phyloP scores from a whole-genome alignment of 2,797 vertebrate genomes.

The Vespertilio murinus region DNA sequence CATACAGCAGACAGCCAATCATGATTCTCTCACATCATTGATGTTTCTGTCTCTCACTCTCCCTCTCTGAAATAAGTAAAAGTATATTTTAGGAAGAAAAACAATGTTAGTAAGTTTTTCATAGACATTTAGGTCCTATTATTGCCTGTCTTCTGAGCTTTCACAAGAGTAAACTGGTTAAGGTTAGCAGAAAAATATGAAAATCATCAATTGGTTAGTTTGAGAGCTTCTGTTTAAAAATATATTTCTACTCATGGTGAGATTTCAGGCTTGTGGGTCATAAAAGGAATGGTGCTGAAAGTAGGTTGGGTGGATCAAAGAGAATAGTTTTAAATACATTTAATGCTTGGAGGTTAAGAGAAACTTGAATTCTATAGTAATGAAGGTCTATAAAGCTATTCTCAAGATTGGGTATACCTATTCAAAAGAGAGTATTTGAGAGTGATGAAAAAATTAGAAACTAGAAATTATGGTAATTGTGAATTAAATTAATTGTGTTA shows the following conservation, averaged over 20 bases:
- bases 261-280: constrained; percentile 16
- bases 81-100: neutral
- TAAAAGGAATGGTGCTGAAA: constrained; percentile 8
- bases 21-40: no score
- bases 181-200: constrained; percentile 48
- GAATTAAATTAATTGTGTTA: constrained; percentile 14
- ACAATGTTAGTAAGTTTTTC: neutral
- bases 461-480: neutral
- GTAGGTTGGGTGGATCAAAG: constrained; percentile 61
- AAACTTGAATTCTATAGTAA: constrained; percentile 30
- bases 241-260: neutral
- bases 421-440: constrained; percentile 11
- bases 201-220: constrained; percentile 41
- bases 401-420: neutral
- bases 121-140: neutral
- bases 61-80: no score
- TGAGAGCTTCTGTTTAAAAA: constrained; percentile 49
- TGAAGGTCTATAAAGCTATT: neutral
- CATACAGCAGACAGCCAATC: no score
- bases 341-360: constrained; percentile 15
- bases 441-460: constrained; percentile 4
- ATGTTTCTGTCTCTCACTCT: no score
- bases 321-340: constrained; percentile 30
- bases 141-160: neutral
- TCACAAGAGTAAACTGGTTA: constrained; percentile 14